These are phyloP conservation scores for Brachionus asplanchnoidis DNA, from an alignment of 1,140 invertebrate genomes.

Conservation along the genomic window DNA sequence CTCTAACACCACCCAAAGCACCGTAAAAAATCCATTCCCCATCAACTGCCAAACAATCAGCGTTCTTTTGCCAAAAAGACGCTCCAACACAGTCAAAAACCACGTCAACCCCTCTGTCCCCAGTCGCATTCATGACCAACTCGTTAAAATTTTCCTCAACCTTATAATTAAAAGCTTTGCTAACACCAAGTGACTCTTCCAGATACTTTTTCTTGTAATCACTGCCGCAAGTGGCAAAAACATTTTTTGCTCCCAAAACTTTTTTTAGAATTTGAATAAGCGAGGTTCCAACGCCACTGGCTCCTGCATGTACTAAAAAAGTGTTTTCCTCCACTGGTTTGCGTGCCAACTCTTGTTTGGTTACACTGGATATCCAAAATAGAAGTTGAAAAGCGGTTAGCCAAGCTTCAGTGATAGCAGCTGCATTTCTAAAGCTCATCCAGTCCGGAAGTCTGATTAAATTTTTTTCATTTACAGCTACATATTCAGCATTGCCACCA, in stretches of 20 bases:
- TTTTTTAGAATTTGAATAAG: slow-evolving; percentile 50
- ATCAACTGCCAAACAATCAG: slow-evolving; percentile 48
- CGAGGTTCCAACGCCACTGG: slow-evolving; percentile 55
- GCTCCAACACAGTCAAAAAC: slow-evolving; percentile 56
- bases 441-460: slow-evolving; percentile 49
- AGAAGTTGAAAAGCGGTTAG: slow-evolving; percentile 56
- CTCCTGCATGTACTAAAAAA: slow-evolving; percentile 55
- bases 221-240: slow-evolving; percentile 51
- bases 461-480: slow-evolving; percentile 49
- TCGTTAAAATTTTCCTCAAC: slow-evolving; percentile 48
- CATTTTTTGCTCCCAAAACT: slow-evolving; percentile 44
- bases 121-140: slow-evolving; percentile 47
- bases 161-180: slow-evolving; percentile 53
- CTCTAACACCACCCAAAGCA: slow-evolving; percentile 49
- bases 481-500: slow-evolving; percentile 56
- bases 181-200: slow-evolving; percentile 49
- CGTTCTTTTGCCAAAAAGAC: slow-evolving; percentile 52
- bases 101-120: slow-evolving; percentile 51
- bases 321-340: slow-evolving; percentile 47
- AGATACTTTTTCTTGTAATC: slow-evolving; percentile 49
- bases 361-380: slow-evolving; percentile 48
- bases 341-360: neutral
- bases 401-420: slow-evolving; percentile 56
- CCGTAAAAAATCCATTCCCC: slow-evolving; percentile 56
- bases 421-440: slow-evolving; percentile 49